Conservation (phyloP, 1,140 invertebrate species). For the Leptinotarsa undecemlineata region DNA sequence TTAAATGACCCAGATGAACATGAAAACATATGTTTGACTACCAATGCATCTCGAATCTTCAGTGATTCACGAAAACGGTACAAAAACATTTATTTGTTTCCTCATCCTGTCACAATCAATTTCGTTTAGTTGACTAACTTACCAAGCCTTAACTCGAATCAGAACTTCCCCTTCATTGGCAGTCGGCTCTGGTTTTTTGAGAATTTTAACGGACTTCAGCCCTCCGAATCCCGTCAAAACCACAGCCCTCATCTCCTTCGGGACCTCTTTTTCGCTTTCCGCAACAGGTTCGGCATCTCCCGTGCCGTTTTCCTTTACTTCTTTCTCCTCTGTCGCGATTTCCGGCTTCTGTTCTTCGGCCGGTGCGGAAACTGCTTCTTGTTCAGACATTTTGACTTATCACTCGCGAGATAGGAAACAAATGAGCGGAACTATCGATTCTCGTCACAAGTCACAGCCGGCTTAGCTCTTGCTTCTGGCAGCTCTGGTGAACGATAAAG, state of each 20-base stretch:
- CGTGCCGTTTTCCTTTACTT: slow-evolving; percentile 59
- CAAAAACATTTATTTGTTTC: not conserved
- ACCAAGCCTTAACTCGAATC: slow-evolving; percentile 85
- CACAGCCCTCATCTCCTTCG: slow-evolving; percentile 81
- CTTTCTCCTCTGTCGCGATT: slow-evolving; percentile 56
- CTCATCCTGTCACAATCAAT: not conserved
- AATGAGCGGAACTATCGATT: slow-evolving; percentile 12
- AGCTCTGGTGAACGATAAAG: slow-evolving; percentile 45
- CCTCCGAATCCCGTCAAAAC: slow-evolving; percentile 83
- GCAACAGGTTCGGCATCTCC: slow-evolving; percentile 57
- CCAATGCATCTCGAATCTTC: too few species aligned
- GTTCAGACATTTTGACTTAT: slow-evolving; percentile 38
- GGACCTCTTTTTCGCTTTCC: slow-evolving; percentile 61
- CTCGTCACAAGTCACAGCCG: slow-evolving; percentile 21
- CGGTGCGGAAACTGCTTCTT: slow-evolving; percentile 56
- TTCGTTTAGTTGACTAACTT: slow-evolving; percentile 56
- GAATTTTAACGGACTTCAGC: slow-evolving; percentile 79
- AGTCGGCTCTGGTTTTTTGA: slow-evolving; percentile 76
- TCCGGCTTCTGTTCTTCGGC: slow-evolving; percentile 59
- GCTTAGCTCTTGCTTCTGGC: slow-evolving; percentile 38
- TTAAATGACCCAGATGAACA: too few species aligned
- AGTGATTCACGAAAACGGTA: too few species aligned
- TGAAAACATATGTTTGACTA: too few species aligned
- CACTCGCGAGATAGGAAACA: slow-evolving; percentile 23
- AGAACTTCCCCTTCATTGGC: slow-evolving; percentile 78